Evolutionary conservation across 1,140 invertebrate species (phyloP).

Genomic region (Drosophila nasuta): DNA sequence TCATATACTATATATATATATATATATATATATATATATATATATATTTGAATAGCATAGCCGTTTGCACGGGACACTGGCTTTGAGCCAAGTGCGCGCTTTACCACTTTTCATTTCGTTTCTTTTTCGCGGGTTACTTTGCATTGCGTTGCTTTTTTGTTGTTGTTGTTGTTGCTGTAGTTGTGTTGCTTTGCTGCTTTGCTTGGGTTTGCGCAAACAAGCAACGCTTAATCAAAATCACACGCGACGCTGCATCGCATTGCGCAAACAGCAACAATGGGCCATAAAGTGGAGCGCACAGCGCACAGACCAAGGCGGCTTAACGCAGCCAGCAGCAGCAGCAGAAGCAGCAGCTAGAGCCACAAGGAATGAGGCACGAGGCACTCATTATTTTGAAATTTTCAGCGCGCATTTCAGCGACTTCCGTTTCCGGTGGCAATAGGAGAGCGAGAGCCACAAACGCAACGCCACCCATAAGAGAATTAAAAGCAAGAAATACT

Average conservation of each 20-base stretch:
- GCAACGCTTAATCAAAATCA: constrained; percentile 79
- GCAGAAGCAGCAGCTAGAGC: neutral
- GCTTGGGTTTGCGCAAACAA: constrained; percentile 50
- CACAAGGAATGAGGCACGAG: constrained; percentile 15
- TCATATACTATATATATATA: too few relatives aligned
- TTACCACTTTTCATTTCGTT: constrained; percentile 53
- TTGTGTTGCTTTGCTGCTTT: neutral
- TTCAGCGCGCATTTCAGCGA: constrained; percentile 79
- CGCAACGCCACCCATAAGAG: constrained; percentile 38
- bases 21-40: constrained; percentile 6
- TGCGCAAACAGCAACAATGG: constrained; percentile 67
- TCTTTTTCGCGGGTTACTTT: constrained; percentile 25
- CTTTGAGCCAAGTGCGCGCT: constrained; percentile 19
- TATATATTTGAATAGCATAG: constrained; percentile 1
- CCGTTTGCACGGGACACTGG: constrained; percentile 21
- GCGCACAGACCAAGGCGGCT: constrained; percentile 27
- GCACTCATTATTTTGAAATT: constrained; percentile 82
- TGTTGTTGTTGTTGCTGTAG: neutral
- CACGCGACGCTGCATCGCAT: constrained; percentile 72
- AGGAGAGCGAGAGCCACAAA: constrained; percentile 6
- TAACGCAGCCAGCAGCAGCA: constrained; percentile 17
- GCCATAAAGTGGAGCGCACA: constrained; percentile 61
- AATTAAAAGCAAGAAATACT: constrained; percentile 52
- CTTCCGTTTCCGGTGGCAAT: constrained; percentile 67
- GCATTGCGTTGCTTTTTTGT: neutral